Conservation (phyloP, 1,140 invertebrate species). For the Telenomus remus region DNA sequence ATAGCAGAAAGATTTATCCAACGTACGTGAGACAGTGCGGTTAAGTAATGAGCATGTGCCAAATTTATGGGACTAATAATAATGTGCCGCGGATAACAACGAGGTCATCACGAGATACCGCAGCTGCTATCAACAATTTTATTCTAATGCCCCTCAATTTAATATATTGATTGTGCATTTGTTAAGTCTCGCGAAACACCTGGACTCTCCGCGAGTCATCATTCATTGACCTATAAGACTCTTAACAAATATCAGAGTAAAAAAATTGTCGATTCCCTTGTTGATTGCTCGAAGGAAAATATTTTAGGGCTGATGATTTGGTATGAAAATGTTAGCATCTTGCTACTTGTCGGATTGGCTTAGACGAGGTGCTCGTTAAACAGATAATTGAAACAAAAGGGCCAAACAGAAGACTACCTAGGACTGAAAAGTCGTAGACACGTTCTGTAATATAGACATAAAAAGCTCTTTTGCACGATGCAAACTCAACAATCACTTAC, state of each 20-base stretch:
- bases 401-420: not conserved
- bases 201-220: too few relatives aligned
- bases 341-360: too few relatives aligned
- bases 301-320: too few relatives aligned
- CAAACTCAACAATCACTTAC: conserved; percentile 8
- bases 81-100: not conserved
- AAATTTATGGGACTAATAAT: conserved; percentile 16
- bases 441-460: conserved; percentile 7
- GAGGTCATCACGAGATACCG: not conserved
- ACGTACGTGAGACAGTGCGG: conserved; percentile 13
- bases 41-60: conserved; percentile 24
- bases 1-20: conserved; percentile 13
- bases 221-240: too few relatives aligned
- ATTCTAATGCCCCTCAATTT: conserved; percentile 1
- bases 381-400: too few relatives aligned
- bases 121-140: conserved; percentile 1
- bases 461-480: not conserved
- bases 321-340: too few relatives aligned
- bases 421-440: conserved; percentile 2
- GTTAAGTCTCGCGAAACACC: too few relatives aligned
- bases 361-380: too few relatives aligned
- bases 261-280: too few relatives aligned
- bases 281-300: too few relatives aligned
- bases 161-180: not conserved
- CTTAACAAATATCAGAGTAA: too few relatives aligned